These are phyloP conservation scores for Oegoconia quadripuncta DNA, from an alignment of 2,888 invertebrate species.

Conservation along the genomic window DNA sequence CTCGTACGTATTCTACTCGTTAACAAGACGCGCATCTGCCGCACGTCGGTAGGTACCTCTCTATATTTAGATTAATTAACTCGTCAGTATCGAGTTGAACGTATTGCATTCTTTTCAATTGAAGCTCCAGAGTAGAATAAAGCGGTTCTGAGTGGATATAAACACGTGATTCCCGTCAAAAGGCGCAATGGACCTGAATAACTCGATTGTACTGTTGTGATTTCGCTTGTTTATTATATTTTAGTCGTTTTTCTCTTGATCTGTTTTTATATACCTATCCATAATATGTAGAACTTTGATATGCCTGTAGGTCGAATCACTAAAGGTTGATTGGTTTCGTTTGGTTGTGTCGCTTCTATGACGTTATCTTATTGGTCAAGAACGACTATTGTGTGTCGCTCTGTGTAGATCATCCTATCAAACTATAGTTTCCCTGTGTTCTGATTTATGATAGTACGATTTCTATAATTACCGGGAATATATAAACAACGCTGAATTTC, in stretches of 20 bases:
- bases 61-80: constrained; percentile 20
- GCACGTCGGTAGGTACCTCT: not conserved
- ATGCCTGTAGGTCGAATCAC: too few relatives aligned
- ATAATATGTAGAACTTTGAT: too few relatives aligned
- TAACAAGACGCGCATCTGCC: too few relatives aligned
- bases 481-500: not conserved
- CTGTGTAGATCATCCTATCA: too few relatives aligned
- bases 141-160: constrained; percentile 6
- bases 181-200: constrained; percentile 41
- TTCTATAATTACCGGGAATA: not conserved
- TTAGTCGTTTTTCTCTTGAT: too few relatives aligned
- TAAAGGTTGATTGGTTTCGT: too few relatives aligned
- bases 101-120: constrained; percentile 35
- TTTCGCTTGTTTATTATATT: constrained; percentile 31
- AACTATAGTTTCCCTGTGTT: too few relatives aligned
- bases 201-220: constrained; percentile 23
- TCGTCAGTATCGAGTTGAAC: constrained; percentile 13
- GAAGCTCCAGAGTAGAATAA: constrained; percentile 37
- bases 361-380: too few relatives aligned
- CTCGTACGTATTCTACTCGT: too few relatives aligned
- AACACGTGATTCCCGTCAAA: constrained; percentile 27
- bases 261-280: not conserved
- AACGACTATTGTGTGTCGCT: too few relatives aligned
- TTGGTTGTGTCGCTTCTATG: too few relatives aligned
- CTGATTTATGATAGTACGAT: too few relatives aligned